Base-by-base conservation (phyloP, 2,113 vertebrate species). In the Psittacus erithacus region DNA sequence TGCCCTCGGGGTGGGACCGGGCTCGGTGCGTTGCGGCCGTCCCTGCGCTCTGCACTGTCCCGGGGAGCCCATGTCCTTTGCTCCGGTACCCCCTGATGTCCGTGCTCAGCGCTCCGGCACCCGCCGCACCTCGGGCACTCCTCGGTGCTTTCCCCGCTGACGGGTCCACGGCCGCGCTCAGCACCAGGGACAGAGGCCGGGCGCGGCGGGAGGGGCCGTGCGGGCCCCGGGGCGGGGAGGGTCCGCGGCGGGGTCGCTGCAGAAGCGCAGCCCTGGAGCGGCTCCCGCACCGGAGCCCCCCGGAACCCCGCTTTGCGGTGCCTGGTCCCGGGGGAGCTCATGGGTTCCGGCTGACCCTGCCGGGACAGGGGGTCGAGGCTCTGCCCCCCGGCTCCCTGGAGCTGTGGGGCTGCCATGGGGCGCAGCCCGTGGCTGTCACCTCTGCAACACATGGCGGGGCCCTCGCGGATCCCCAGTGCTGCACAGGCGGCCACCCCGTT, bases 181-280 rank as follows among this genome's bases (percentile, higher is more conserved):
- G 96, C 94, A 94, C 94, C 94, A 90, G 65, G 84, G 94, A 95
- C 94, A 92, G 96, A 86, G 71, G 80, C 82, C 82, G 43, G 68
- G 41, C 3, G 1, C 64, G 2, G 49, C 49, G 71, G 38, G 65
- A 38, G 70, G 38, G 50, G 5, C 24, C 14, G 29, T 6, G 38
- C 12, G 49, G 55, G 74, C 33, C 18, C 50, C 46, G 33, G 25
- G 7, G 68, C 53, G 4, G 19, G 38, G 73, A 24, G 47, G 12
- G 47, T 5, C 10, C 6, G 44, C 9, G 12, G 6, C 7, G 23
- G 11, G 17, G 13, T 13, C 41, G 29, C 9, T 33, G 22, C 22
- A 18, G 17, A 24, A 49, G 47, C 23, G 47, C 47, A 49, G 47
- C 47, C 23, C 43, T 7, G 17, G 43, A 18, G 43, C 43, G 43